phyloP scores from a whole-genome alignment of 1,140 invertebrate species.

The Aphelenchoides besseyi region DNA sequence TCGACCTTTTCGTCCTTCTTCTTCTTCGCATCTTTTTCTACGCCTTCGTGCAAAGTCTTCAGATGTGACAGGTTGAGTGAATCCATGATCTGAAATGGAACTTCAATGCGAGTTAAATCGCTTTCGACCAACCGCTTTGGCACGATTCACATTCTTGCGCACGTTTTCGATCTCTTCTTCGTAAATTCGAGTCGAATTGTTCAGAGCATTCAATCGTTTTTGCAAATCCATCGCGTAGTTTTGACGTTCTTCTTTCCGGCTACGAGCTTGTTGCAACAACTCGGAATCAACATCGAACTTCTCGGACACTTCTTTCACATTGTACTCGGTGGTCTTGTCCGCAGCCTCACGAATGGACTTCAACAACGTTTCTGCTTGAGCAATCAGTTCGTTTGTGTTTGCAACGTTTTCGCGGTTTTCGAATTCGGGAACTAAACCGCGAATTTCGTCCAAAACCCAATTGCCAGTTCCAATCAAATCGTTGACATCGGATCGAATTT shows the following conservation, averaged over 20 bases:
- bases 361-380: conserved; percentile 40
- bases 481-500: conserved; percentile 31
- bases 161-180: neutral
- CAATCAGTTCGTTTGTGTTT: conserved; percentile 35
- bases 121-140: neutral
- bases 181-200: conserved; percentile 6
- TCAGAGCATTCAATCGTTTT: neutral
- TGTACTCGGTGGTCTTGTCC: neutral
- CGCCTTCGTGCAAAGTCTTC: neutral
- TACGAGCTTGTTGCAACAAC: neutral
- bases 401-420: conserved; percentile 34
- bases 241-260: neutral
- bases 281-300: conserved; percentile 15
- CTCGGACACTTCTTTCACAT: conserved; percentile 2
- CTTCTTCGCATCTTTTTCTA: conserved; percentile 22
- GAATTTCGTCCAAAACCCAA: conserved; percentile 28
- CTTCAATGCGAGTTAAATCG: neutral
- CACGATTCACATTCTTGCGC: neutral
- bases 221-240: neutral
- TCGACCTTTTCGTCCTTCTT: conserved; percentile 7
- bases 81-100: neutral
- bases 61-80: neutral
- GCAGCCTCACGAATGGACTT: conserved; percentile 25
- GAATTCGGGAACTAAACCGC: conserved; percentile 25
- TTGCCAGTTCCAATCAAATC: conserved; percentile 40